Evolutionary conservation across 2,797 vertebrate species (phyloP).

Genomic region (Eutrigla gurnardus): DNA sequence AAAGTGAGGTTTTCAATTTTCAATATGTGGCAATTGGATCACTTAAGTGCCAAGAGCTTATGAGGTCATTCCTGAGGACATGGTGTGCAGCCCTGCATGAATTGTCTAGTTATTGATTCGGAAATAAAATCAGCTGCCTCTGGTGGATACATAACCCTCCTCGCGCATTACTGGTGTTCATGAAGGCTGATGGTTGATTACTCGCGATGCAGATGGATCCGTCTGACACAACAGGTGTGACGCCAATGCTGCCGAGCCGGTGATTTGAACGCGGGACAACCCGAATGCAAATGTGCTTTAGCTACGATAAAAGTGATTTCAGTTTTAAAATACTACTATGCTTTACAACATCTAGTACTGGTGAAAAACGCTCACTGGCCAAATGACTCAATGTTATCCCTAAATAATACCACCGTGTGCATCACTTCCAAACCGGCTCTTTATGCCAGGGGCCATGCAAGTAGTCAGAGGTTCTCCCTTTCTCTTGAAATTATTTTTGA

Average conservation of each 20-base stretch:
- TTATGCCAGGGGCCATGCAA: slow-evolving; percentile 66
- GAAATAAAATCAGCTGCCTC: slow-evolving; percentile 73
- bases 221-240: slow-evolving; percentile 46
- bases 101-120: slow-evolving; percentile 77
- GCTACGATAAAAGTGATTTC: slow-evolving; percentile 21
- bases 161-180: slow-evolving; percentile 64
- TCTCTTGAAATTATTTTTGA: slow-evolving; percentile 80
- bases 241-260: slow-evolving; percentile 35
- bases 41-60: slow-evolving; percentile 71
- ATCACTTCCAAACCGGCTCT: slow-evolving; percentile 71
- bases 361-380: slow-evolving; percentile 59
- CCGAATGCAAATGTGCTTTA: slow-evolving; percentile 27
- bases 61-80: slow-evolving; percentile 77
- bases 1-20: slow-evolving; percentile 79
- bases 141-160: slow-evolving; percentile 70
- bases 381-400: slow-evolving; percentile 69
- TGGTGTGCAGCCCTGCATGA: slow-evolving; percentile 64
- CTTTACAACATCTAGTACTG: slow-evolving; percentile 3
- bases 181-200: slow-evolving; percentile 66
- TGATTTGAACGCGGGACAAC: slow-evolving; percentile 39
- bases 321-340: slow-evolving; percentile 20
- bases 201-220: slow-evolving; percentile 59
- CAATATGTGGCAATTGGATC: slow-evolving; percentile 73
- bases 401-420: slow-evolving; percentile 70
- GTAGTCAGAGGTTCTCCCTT: slow-evolving; percentile 67